Evolutionary conservation across 1,140 invertebrate species (phyloP).

Genomic region (Potamilus streckersoni): DNA sequence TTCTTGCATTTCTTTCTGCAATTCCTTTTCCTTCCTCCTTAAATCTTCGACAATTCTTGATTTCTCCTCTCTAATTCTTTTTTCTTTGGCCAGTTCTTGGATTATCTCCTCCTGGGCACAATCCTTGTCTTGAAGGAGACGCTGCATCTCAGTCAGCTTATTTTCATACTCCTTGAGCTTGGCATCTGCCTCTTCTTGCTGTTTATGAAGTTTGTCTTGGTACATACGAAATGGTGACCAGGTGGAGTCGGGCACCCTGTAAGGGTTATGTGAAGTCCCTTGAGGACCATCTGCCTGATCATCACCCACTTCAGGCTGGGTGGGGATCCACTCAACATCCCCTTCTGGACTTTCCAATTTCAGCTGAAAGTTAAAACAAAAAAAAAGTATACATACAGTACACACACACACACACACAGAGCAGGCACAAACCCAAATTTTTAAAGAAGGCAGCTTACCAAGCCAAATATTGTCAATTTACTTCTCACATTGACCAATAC

Average conservation of each 20-base stretch:
- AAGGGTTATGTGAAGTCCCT: no score
- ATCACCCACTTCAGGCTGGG: slow-evolving; percentile 1
- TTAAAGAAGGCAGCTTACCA: no score
- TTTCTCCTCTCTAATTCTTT: slow-evolving; percentile 45
- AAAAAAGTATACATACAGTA: no score
- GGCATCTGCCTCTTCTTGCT: slow-evolving; percentile 33
- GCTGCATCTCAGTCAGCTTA: slow-evolving; percentile 59
- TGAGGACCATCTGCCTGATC: not conserved
- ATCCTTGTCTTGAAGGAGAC: slow-evolving; percentile 72
- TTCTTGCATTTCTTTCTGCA: slow-evolving; percentile 40
- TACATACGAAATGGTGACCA: slow-evolving; percentile 42
- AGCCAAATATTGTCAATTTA: no score
- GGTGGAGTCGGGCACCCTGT: no score
- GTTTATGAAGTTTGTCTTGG: slow-evolving; percentile 36
- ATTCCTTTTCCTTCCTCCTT: slow-evolving; percentile 44
- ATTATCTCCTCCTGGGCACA: slow-evolving; percentile 44
- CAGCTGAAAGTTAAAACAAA: no score
- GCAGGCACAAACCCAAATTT: no score
- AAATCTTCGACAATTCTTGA: slow-evolving; percentile 40
- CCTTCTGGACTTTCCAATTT: slow-evolving; percentile 5
- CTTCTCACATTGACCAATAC: no score
- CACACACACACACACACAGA: no score
- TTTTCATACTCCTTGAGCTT: slow-evolving; percentile 47
- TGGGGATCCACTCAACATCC: slow-evolving; percentile 7
- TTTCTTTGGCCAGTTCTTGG: slow-evolving; percentile 50